phyloP scores from a whole-genome alignment of 2,888 invertebrate genomes.

The Drosophila multiciliata region DNA sequence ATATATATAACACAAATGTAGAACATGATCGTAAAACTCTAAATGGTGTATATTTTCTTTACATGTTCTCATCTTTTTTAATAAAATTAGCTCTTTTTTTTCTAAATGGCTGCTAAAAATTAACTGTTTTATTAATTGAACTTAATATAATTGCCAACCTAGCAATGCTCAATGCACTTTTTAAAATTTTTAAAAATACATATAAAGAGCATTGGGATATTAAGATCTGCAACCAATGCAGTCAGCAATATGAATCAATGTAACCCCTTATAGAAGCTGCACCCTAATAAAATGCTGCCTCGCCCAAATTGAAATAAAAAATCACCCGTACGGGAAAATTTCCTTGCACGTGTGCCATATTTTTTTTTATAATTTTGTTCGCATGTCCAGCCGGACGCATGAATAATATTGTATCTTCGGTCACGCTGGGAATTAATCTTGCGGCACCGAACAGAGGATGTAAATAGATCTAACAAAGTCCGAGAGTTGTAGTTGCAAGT shows the following conservation, averaged over 20 bases:
- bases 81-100: not conserved
- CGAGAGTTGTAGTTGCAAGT: conserved; percentile 7
- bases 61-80: not conserved
- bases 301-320: conserved; percentile 10
- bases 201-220: not conserved
- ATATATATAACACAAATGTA: not conserved
- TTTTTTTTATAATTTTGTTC: conserved; percentile 57
- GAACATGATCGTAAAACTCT: not conserved
- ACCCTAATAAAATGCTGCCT: conserved; percentile 13
- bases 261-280: conserved; percentile 29
- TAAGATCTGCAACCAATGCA: conserved; percentile 17
- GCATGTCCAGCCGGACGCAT: conserved; percentile 73
- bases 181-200: not conserved
- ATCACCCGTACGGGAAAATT: conserved; percentile 27
- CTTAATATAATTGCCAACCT: not conserved
- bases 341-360: conserved; percentile 68
- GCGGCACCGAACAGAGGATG: conserved; percentile 63
- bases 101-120: not conserved
- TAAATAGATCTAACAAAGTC: conserved; percentile 53
- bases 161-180: not conserved
- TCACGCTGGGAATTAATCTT: conserved; percentile 81
- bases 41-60: not conserved
- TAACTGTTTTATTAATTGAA: not conserved
- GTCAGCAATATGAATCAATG: conserved; percentile 37
- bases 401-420: conserved; percentile 79